These are phyloP conservation scores for Odontomyia ornata DNA, from an alignment of 2,888 invertebrate species.

Conservation along the genomic window DNA sequence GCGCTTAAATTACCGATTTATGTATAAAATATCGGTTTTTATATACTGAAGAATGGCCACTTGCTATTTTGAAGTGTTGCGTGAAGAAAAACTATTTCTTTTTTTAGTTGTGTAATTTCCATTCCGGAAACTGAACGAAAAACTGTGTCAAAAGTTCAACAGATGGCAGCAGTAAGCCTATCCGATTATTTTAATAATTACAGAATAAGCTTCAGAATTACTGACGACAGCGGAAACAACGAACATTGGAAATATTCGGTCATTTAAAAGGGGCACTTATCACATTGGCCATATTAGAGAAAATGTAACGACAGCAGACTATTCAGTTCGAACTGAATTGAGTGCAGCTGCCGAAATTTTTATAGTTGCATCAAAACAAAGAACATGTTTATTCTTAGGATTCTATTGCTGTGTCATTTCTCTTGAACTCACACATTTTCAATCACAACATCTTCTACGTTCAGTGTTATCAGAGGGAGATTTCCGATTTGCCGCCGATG, in stretches of 20 bases:
- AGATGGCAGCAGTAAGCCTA: too few relatives aligned
- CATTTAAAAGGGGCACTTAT: constrained; percentile 71
- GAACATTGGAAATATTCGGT: constrained; percentile 77
- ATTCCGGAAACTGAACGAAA: too few relatives aligned
- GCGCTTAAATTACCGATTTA: too few relatives aligned
- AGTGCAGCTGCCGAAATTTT: constrained; percentile 63
- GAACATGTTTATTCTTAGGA: constrained; percentile 70
- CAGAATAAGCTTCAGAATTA: constrained; percentile 71
- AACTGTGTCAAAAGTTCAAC: too few relatives aligned
- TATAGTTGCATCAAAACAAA: constrained; percentile 70
- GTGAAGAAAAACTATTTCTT: too few relatives aligned
- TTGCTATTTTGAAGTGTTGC: too few relatives aligned
- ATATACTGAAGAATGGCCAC: too few relatives aligned
- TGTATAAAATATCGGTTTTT: too few relatives aligned
- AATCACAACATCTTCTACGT: constrained; percentile 70
- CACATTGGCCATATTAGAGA: constrained; percentile 72
- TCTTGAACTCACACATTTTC: too few relatives aligned
- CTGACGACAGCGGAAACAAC: constrained; percentile 72
- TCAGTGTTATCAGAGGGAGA: too few relatives aligned
- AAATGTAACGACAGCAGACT: constrained; percentile 69
- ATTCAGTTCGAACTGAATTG: constrained; percentile 67
- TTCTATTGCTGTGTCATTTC: constrained; percentile 72
- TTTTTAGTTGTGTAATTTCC: too few relatives aligned
- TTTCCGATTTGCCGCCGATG: constrained; percentile 66
- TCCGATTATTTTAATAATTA: too few relatives aligned